Base-by-base conservation (phyloP, 23 tunicate genomes). In the Aplidium turbinatum region DNA sequence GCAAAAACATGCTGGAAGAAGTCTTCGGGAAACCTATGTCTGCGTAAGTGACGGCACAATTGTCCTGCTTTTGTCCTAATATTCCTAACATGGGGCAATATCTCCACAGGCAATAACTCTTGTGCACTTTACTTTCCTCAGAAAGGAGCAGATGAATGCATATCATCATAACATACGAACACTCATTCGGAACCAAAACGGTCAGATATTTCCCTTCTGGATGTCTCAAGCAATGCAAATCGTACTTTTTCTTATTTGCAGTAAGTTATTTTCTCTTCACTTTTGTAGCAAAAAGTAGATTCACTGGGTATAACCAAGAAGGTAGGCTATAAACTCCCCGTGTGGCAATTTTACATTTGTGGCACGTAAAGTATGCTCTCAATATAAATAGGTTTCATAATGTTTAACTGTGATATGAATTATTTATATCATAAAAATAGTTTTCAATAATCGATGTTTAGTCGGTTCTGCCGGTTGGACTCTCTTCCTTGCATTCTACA, bases 1-100 rank as follows among this genome's bases (percentile, higher is more conserved):
- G 89, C 16, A 65, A 67, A 28, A 70, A 58, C 39, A 63, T 83
- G 89, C 9, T 83, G 57, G 70, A 75, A 55, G 71, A 66, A 39
- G 66, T 83, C 51, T 83, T 83, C 46, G 82, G 60, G 24, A 33
- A 31, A 7, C 25, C 51, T 6, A 31, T 83, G 61, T 50, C 81
- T 6, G 53, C 80, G 89, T 83, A 54, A 75, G 82, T 75, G 7
- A 28, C 57, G 13, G 11, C 50, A 42, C 13, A 42, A n/a, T n/a
- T n/a, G n/a, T n/a, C n/a, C n/a, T n/a, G n/a, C n/a, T n/a, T n/a
- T n/a, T n/a, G n/a, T n/a, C n/a, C n/a, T n/a, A n/a, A n/a, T n/a
- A n/a, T n/a, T n/a, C n/a, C n/a, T n/a, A n/a, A n/a, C n/a, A n/a
- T n/a, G n/a, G n/a, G n/a, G n/a, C n/a, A n/a, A n/a, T n/a, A n/a